Base-by-base conservation (phyloP, 1,140 invertebrate genomes). In the Tetramorium simillimum region DNA sequence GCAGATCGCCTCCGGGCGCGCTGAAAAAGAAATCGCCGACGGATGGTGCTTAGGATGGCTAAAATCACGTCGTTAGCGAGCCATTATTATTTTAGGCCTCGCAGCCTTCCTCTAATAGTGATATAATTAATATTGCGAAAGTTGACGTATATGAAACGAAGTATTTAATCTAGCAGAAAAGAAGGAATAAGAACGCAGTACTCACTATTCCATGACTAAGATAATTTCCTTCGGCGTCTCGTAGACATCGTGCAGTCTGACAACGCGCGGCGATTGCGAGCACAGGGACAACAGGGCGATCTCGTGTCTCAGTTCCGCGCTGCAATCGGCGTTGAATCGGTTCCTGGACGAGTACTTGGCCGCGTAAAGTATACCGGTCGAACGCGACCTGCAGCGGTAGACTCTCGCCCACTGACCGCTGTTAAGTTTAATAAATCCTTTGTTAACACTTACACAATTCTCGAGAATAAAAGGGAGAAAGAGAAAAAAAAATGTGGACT, bases 371-470 rank as follows among this genome's bases (percentile, higher is more conserved):
- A 95, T 94, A 1, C 97, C 96, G 2, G 96, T 97, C 56, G 95
- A 95, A 56, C 95, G 94, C 70, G 97, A 96, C 51, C 94, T 93
- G 92, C 97, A 97, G 88, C 96, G 95, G 88, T 96, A 96, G n/a
- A 98, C 97, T 82, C 96, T 96, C 14, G 97, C 97, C 95, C 98
- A 98, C 91, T 97, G 96, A 58, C 97, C 97, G 92, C 97, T 98
- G 94, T 89, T 90, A 89, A 86, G 5, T 40, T 58, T 4, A 58
- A 82, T 37, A 5, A 58, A 82, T 73, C 43, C 70, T 46, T 82
- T 37, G 40, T 78, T 78, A 51, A 63, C 21, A 49, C n/a, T 78
- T 51, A 7, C 1, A 14, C 21, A 7, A 10, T 33, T 18, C 16
- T 10, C 2, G 6, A 37, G 46, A n/a, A 46, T 9, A 24, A 76